A percentile compares a stretch with the other conserved stretches of the same genome.
phyloP scores from a whole-genome alignment of 2,113 vertebrate genomes.

The Sturnus vulgaris region DNA sequence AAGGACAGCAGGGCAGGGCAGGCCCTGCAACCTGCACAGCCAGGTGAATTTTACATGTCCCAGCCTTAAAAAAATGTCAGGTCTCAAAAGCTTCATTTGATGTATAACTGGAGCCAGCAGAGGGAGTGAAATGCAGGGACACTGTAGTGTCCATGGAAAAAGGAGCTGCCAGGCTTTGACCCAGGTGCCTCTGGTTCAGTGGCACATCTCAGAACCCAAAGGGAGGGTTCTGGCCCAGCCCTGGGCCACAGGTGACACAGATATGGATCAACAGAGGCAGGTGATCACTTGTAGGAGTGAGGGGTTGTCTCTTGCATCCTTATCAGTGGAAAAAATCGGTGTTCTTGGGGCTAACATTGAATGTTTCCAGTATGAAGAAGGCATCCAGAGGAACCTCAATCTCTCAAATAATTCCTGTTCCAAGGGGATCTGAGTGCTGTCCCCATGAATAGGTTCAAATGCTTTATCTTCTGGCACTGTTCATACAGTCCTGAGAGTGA shows the following conservation, averaged over 20 bases:
- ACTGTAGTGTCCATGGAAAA: neutral
- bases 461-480: neutral
- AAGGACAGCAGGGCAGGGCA: neutral
- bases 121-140: conserved; percentile 39
- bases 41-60: neutral
- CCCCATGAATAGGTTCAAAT: neutral
- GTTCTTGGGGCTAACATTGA: neutral
- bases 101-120: conserved; percentile 12
- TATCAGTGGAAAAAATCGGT: neutral
- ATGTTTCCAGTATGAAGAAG: neutral
- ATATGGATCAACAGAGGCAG: neutral
- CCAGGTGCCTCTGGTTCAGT: neutral
- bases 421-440: neutral
- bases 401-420: neutral
- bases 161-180: neutral
- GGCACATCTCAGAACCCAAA: neutral
- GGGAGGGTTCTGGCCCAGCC: neutral
- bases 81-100: neutral
- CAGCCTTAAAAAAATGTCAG: neutral
- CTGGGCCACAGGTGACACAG: neutral
- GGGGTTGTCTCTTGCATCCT: neutral
- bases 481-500: neutral
- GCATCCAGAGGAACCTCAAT: neutral
- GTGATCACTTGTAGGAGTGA: neutral
- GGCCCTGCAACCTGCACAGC: neutral